These are phyloP conservation scores for Martes martes DNA, from an alignment of 2,113 vertebrate genomes.

Conservation along the genomic window DNA sequence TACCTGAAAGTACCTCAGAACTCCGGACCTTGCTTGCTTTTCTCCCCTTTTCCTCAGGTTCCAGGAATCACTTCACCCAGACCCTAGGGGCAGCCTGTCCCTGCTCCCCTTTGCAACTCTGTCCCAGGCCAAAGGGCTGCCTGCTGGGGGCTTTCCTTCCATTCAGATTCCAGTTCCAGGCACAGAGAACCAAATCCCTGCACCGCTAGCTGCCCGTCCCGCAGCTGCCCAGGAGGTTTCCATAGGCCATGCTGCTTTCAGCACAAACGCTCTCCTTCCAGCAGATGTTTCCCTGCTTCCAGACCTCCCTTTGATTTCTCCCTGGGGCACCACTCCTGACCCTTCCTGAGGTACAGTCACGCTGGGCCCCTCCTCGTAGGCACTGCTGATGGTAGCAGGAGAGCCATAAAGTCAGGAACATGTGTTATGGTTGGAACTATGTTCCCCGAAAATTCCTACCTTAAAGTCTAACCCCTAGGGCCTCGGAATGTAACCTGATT, in stretches of 20 bases:
- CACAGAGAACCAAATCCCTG: not conserved
- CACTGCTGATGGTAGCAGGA: not conserved
- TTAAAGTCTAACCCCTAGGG: not conserved
- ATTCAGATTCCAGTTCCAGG: not conserved
- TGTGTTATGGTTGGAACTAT: not conserved
- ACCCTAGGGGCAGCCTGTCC: not conserved
- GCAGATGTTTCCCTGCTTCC: not conserved
- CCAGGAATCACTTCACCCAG: not conserved
- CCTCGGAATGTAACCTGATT: not conserved
- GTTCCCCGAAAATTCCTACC: not conserved
- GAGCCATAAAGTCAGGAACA: not conserved
- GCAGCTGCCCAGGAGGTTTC: not conserved
- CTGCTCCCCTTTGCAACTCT: not conserved
- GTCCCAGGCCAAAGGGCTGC: not conserved
- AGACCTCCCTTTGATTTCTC: not conserved
- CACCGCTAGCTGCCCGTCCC: not conserved
- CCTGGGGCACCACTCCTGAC: not conserved
- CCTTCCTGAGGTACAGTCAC: not conserved
- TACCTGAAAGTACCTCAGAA: not conserved
- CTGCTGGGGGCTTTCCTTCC: not conserved
- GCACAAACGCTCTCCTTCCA: not conserved
- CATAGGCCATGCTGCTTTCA: fast-evolving
- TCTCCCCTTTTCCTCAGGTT: not conserved
- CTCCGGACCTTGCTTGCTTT: not conserved
- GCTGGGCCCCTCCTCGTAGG: not conserved